Evolutionary conservation across 2,797 vertebrate genomes (phyloP), one percentile per base, ranked within the genome.

Genomic region (Nasua narica): DNA sequence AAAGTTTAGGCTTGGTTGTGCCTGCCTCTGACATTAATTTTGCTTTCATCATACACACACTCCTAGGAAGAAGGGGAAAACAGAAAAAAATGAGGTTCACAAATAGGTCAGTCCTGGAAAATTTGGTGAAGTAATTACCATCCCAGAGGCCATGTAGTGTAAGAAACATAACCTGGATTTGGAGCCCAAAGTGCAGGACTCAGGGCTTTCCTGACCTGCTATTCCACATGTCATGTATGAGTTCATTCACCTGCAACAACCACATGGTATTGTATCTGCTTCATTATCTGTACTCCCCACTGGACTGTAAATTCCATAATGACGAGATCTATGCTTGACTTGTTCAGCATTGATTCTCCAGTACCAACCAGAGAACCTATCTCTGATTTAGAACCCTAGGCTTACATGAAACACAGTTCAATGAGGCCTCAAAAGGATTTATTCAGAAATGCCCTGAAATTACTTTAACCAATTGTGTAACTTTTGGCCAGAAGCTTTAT

Each of bases 81-180:
- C 9, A 78, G 69, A 4, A 23, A 87, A 94, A 23, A 46, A 74
- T 48, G 52, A 82, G 8, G 6, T 82, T 90, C 74, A 94, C n/a
- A 89, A 43, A 16, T 37, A 90, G 11, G 16, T 74, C 69, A 87
- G 21, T 65, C 40, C 43, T 84, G n/a, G 40, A 78, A 84, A 79
- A 84, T 84, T 54, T 84, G 56, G 25, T 67, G 58, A 97, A 78
- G 67, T 72, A 95, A 60, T 27, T 92, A 69, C 35, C 48, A 84
- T 69, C 40, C 4, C 40, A 46, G 43, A 95, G 8, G 23, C 3
- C 1, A 5, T 7, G 35, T 37, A 50, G 27, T 77, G 1, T 62
- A 84, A n/a, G 40, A 93, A 94, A 89, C 6, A n/a, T 37, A 88
- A 77, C 54, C 4, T 82, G 37, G 27, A 67, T 23, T 67, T 27